Base-by-base conservation (phyloP, 2,888 invertebrate genomes). In the Nasonia oneida region DNA sequence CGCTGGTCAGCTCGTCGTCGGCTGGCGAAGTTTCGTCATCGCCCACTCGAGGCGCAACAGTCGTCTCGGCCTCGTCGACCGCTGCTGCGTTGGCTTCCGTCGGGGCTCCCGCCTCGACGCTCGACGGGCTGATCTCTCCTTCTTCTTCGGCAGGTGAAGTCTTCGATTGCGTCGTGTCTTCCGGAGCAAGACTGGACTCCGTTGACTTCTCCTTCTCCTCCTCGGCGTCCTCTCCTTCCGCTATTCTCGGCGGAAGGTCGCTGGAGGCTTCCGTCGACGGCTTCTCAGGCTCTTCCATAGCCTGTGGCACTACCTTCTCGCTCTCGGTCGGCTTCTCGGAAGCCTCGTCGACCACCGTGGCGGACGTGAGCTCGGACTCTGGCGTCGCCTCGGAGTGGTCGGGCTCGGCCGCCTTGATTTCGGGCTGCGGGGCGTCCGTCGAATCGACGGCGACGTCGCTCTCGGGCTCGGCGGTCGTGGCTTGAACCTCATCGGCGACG, bases 401-500 rank as follows among this genome's bases (percentile, higher is more conserved):
- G 8, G 50, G 39, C 85, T 71, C 82, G 61, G 53, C 53, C 84
- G 87, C 89, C 70, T 86, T 80, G 64, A 85, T 88, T 85, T 89
- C 88, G 71, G 87, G 47, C 29, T 77, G 33, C 15, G 71, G 53
- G 64, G 78, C 64, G 75, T 87, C 82, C 64, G 80, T 88, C 74
- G 84, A 67, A 67, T 75, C 79, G 6, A 33, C 12, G 29, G 71
- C 37, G 18, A 29, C 39, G 6, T 84, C 80, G 29, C 6, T 81
- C 57, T 71, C 81, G 10, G 74, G 33, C 37, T 77, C 29, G 57
- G 14, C 2, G 3, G 74, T 87, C 18, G 74, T 85, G 15, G 81
- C 53, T 80, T 84, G 87, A 79, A 87, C 87, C 86, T 75, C 64
- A 77, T 88, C 87, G 12, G 76, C 67, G 57, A 74, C 29, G 15